A percentile compares a stretch with the other conserved stretches of the same genome.
Conservation (phyloP, 1,140 invertebrate species). For the Kradibia gibbosae region DNA sequence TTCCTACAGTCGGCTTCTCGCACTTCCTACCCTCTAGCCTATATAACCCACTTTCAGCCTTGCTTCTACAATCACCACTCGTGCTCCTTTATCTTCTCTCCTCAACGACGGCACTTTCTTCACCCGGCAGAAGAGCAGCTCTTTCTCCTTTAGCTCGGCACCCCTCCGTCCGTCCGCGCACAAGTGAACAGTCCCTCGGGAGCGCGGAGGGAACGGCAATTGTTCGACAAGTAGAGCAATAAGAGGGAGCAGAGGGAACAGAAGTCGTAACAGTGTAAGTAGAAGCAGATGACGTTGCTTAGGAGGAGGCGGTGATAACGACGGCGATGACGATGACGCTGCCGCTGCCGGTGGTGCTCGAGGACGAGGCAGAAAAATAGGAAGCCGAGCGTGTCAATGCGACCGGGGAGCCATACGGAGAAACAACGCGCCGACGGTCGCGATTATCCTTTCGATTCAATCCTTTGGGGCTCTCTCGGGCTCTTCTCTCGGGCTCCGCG, state of each 20-base stretch:
- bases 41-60: background rate
- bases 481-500: background rate
- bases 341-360: too few relatives aligned
- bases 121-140: too few relatives aligned
- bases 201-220: background rate
- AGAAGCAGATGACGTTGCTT: background rate
- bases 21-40: too few relatives aligned
- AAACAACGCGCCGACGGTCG: background rate
- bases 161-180: background rate
- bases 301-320: too few relatives aligned
- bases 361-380: too few relatives aligned
- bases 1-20: background rate
- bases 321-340: too few relatives aligned
- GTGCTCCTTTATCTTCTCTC: too few relatives aligned
- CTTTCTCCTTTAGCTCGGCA: background rate
- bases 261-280: background rate
- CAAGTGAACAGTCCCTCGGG: background rate
- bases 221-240: background rate
- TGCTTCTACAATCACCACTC: background rate
- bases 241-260: background rate
- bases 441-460: background rate
- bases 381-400: background rate
- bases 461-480: background rate
- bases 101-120: too few relatives aligned
- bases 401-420: background rate